These are phyloP conservation scores for Ptychobarbus kaznakovi DNA, from an alignment of 2,797 vertebrate species.

Conservation along the genomic window DNA sequence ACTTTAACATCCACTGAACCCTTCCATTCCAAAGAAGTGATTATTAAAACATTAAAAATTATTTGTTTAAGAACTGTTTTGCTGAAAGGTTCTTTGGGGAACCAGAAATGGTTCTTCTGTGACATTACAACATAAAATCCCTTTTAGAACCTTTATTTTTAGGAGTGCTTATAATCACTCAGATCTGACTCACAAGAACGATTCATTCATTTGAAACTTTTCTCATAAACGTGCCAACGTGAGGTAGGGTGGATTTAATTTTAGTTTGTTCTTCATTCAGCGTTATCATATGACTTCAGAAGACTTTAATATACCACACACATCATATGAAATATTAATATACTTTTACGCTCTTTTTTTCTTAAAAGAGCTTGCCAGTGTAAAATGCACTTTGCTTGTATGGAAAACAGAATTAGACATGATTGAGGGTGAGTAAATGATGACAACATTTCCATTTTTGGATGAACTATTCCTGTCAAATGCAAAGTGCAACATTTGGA, in stretches of 20 bases:
- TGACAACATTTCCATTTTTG: not conserved
- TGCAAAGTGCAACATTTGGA: conserved; percentile 14
- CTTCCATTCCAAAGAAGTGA: no score
- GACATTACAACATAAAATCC: not conserved
- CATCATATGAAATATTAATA: not conserved
- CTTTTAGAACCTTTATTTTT: not conserved
- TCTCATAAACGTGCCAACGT: not conserved
- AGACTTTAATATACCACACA: not conserved
- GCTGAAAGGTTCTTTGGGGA: no score
- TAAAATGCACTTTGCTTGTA: not conserved
- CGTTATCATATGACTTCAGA: not conserved
- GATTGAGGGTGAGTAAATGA: not conserved
- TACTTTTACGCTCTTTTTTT: not conserved
- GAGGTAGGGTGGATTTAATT: not conserved
- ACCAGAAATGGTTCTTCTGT: not conserved
- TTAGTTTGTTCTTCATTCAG: not conserved
- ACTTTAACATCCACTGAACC: no score
- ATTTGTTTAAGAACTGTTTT: no score
- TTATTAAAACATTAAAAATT: no score
- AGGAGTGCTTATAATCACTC: not conserved
- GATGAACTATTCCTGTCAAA: not conserved
- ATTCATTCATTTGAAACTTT: not conserved
- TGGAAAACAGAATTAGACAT: not conserved
- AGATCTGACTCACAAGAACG: not conserved
- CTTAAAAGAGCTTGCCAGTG: not conserved